Evolutionary conservation across 1,140 invertebrate species (phyloP).

Genomic region (Hylaeus anthracinus): DNA sequence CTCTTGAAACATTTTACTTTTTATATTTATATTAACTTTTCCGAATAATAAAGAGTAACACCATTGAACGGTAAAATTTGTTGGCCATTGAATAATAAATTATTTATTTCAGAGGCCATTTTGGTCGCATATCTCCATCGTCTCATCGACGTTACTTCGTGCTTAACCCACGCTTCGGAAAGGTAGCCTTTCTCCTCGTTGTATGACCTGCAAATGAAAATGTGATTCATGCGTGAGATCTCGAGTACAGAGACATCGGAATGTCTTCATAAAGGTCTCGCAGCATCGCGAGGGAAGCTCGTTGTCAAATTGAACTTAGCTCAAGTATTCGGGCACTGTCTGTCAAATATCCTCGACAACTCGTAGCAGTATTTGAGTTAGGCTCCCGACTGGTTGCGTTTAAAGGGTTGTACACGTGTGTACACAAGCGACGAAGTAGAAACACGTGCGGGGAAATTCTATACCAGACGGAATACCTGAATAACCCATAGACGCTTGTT

Average conservation of each 20-base stretch:
- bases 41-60: too few species aligned
- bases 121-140: too few species aligned
- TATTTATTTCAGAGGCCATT: too few species aligned
- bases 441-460: neutral
- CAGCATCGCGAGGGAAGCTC: neutral
- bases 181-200: too few species aligned
- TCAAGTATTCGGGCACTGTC: slow-evolving; percentile 40
- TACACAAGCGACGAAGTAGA: neutral
- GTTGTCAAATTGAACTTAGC: slow-evolving; percentile 47
- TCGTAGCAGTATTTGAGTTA: slow-evolving; percentile 54
- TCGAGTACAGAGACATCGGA: neutral
- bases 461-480: slow-evolving; percentile 48
- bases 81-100: too few species aligned
- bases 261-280: slow-evolving; percentile 13
- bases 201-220: too few species aligned
- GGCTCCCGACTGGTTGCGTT: slow-evolving; percentile 46
- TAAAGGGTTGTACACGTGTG: slow-evolving; percentile 45
- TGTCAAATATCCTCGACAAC: slow-evolving; percentile 57
- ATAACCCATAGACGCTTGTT: slow-evolving; percentile 49
- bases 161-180: too few species aligned
- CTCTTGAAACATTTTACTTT: too few species aligned
- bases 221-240: neutral
- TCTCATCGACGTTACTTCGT: too few species aligned
- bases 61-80: too few species aligned
- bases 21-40: too few species aligned